Percentiles rank a stretch among this genome's conserved stretches.
These are phyloP conservation scores for Sebastes fasciatus DNA, from an alignment of 2,113 vertebrate species.

Conservation along the genomic window DNA sequence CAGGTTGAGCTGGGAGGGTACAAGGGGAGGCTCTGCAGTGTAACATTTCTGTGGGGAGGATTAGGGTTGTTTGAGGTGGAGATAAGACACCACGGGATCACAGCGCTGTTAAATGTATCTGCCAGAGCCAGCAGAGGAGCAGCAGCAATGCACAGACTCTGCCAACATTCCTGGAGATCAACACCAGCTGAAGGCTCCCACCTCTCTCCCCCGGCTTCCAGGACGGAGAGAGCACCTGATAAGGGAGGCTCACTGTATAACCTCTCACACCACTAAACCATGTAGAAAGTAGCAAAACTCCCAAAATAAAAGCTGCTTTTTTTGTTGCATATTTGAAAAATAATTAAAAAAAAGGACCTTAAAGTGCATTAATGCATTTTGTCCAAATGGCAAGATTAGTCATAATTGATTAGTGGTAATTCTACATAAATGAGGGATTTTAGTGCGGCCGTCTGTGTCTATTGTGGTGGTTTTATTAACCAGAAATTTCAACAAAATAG, in stretches of 20 bases:
- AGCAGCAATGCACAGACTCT: slow-evolving; percentile 46
- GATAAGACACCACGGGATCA: slow-evolving; percentile 78
- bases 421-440: background rate
- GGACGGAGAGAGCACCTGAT: slow-evolving; percentile 34
- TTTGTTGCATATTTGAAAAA: background rate
- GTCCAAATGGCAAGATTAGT: background rate
- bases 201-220: slow-evolving; percentile 22
- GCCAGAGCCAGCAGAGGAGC: slow-evolving; percentile 66
- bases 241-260: slow-evolving; percentile 7
- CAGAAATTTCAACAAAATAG: background rate
- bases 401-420: background rate
- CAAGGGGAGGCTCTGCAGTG: slow-evolving; percentile 15
- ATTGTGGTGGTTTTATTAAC: background rate
- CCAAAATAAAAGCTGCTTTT: background rate
- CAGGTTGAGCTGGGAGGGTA: slow-evolving; percentile 36
- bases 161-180: slow-evolving; percentile 76
- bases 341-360: background rate
- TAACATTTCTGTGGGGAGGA: slow-evolving; percentile 71
- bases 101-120: slow-evolving; percentile 75
- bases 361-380: background rate
- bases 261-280: background rate
- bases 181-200: slow-evolving; percentile 35
- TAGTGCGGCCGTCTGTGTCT: background rate
- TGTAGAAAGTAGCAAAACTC: background rate
- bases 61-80: slow-evolving; percentile 76